A percentile compares a stretch with the other conserved stretches of the same genome.
Conservation (phyloP, 1,140 invertebrate species). For the Latrodectus geometricus region DNA sequence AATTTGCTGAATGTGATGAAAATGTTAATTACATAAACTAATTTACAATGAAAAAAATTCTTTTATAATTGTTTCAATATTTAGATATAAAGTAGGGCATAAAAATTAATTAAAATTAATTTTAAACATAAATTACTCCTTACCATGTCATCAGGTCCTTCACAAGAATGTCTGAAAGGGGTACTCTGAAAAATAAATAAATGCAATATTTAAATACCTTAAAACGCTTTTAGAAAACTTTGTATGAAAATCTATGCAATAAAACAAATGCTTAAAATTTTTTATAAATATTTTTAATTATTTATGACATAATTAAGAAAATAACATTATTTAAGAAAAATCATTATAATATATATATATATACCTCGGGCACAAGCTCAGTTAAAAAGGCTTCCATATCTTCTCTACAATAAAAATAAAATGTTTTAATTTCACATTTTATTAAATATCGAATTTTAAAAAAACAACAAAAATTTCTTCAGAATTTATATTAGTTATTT, state of each 20-base stretch:
- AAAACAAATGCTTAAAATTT: not conserved
- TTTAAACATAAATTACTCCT: conserved; percentile 64
- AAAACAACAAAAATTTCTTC: no score
- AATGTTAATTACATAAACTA: no score
- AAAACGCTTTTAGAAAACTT: not conserved
- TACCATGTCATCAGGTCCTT: conserved; percentile 99
- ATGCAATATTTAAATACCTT: not conserved
- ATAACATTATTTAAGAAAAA: not conserved
- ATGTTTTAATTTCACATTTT: not conserved
- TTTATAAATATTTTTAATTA: no score
- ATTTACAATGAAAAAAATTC: no score
- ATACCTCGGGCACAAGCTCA: conserved; percentile 94
- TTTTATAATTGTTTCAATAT: no score
- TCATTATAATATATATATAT: not conserved
- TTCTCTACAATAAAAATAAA: conserved; percentile 73
- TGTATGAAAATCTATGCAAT: not conserved
- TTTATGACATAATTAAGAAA: not conserved
- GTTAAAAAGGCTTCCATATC: conserved; percentile 99
- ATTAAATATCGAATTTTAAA: no score
- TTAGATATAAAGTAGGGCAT: no score
- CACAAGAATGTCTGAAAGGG: conserved; percentile 94
- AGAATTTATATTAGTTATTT: no score
- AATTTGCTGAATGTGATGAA: no score
- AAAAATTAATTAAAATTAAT: no score
- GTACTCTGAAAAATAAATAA: conserved; percentile 60